Percentiles rank a stretch among this genome's conserved stretches.
Conservation (phyloP, 2,113 vertebrate species). For the Danio rerio region GRCz12tu NC_133182.1:37873001-37873500, state of each 20-base stretch:
- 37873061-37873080: conserved; percentile 35
- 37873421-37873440: conserved; percentile 53
- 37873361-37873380: conserved; percentile 81
- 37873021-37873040: conserved; percentile 1
- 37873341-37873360: conserved; percentile 86
- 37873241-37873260: conserved; percentile 79
- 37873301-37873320: conserved; percentile 86
- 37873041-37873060: conserved; percentile 18
- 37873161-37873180: conserved; percentile 1
- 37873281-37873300: conserved; percentile 77
- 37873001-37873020: conserved; percentile 7
- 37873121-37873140: conserved; percentile 57
- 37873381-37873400: conserved; percentile 76
- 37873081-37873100: conserved; percentile 73
- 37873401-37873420: conserved; percentile 74
- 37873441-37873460: conserved; percentile 22
- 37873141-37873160: not conserved
- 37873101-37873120: conserved; percentile 72
- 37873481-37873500: not conserved
- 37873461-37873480: not conserved
- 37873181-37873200: conserved; percentile 46
- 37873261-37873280: conserved; percentile 81
- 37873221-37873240: conserved; percentile 67
- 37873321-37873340: conserved; percentile 82
- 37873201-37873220: conserved; percentile 56